Evolutionary conservation across 2,888 invertebrate genomes (phyloP).

Genomic region (Leptinotarsa tumamoca): DNA sequence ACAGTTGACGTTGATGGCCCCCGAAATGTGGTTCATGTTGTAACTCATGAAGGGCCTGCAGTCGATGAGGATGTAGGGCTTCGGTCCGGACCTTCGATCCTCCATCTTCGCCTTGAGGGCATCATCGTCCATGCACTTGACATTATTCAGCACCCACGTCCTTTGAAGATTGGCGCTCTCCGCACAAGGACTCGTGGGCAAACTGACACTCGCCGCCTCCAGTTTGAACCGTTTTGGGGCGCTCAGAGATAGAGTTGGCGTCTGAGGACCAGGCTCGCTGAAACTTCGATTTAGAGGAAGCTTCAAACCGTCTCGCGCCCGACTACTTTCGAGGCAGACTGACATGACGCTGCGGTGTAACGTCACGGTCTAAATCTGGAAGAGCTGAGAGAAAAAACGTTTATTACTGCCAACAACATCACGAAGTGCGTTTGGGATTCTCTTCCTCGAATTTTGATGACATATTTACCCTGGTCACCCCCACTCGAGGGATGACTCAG

Average conservation of each 20-base stretch:
- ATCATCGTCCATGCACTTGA: slow-evolving; percentile 68
- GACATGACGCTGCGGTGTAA: slow-evolving; percentile 63
- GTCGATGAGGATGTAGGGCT: slow-evolving; percentile 71
- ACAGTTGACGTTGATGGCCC: slow-evolving; percentile 79
- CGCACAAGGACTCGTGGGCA: slow-evolving; percentile 70
- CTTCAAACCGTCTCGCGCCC: slow-evolving; percentile 70
- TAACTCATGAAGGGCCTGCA: slow-evolving; percentile 78
- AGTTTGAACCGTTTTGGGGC: slow-evolving; percentile 67
- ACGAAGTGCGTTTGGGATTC: slow-evolving; percentile 15
- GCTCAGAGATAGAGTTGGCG: slow-evolving; percentile 59
- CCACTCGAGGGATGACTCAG: slow-evolving; percentile 11
- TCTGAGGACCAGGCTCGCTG: slow-evolving; percentile 70
- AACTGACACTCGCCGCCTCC: slow-evolving; percentile 65
- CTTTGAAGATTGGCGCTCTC: slow-evolving; percentile 70
- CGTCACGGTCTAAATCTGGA: slow-evolving; percentile 66
- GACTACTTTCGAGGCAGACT: slow-evolving; percentile 69
- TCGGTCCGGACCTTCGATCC: slow-evolving; percentile 55
- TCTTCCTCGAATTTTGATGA: slow-evolving; percentile 11
- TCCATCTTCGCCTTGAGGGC: slow-evolving; percentile 68
- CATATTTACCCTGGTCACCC: slow-evolving; percentile 22
- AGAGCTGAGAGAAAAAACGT: slow-evolving; percentile 58
- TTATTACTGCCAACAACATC: slow-evolving; percentile 40
- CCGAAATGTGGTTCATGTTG: slow-evolving; percentile 77
- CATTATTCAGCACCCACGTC: slow-evolving; percentile 68
- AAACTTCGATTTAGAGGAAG: slow-evolving; percentile 71